These are phyloP conservation scores for Trogon surrucura DNA, from an alignment of 2,113 vertebrate genomes.

Conservation along the genomic window DNA sequence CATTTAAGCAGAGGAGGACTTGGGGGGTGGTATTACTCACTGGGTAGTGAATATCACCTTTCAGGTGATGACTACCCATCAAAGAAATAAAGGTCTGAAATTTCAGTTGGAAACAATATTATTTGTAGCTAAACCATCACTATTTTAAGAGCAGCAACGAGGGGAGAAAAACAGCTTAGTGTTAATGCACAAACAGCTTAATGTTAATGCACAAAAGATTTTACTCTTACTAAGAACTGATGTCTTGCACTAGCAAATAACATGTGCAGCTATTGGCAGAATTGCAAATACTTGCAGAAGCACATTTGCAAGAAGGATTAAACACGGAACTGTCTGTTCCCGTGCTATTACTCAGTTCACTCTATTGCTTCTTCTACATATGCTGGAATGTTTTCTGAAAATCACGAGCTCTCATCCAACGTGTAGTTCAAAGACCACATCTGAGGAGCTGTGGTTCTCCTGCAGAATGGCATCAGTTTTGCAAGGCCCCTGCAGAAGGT, in stretches of 20 bases:
- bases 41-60: not conserved
- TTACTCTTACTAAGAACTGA: not conserved
- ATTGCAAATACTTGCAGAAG: not conserved
- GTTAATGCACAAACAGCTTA: not conserved
- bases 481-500: not conserved
- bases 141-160: not conserved
- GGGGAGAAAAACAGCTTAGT: accelerated
- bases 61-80: not conserved
- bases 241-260: not conserved
- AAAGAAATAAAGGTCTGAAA: not conserved
- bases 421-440: not conserved
- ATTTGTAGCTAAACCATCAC: not conserved
- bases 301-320: not conserved
- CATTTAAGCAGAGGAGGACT: not conserved
- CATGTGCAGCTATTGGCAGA: not conserved
- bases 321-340: not conserved
- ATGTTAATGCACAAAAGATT: not conserved
- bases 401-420: not conserved
- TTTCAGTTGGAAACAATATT: not conserved
- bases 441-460: not conserved
- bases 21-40: not conserved
- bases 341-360: not conserved
- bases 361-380: not conserved
- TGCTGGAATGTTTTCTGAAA: not conserved
- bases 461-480: not conserved